Evolutionary conservation across 2,797 vertebrate genomes (phyloP).

Genomic region (Cetoscarus ocellatus): DNA sequence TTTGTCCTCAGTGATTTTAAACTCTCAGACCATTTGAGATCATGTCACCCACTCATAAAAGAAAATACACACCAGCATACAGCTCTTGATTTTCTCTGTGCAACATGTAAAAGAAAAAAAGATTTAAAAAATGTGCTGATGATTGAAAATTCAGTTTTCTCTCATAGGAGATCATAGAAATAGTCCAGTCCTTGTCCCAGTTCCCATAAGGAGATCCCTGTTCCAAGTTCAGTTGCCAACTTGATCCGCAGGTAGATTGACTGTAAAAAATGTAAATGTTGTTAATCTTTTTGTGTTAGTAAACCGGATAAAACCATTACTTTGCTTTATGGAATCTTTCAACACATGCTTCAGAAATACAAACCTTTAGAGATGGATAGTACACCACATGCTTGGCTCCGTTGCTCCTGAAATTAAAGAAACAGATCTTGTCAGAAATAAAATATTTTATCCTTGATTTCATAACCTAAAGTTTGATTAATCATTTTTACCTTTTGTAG

Average conservation of each 20-base stretch:
- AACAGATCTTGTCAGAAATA: conserved; percentile 15
- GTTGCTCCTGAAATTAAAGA: conserved; percentile 86
- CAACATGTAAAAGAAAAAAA: conserved; percentile 1
- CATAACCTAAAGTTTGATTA: not conserved
- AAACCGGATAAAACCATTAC: not conserved
- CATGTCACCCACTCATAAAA: conserved; percentile 10
- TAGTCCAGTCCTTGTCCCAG: conserved; percentile 99
- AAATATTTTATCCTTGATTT: not conserved
- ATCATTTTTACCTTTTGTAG: conserved; percentile 89
- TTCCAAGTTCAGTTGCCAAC: conserved; percentile 92
- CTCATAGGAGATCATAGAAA: conserved; percentile 96
- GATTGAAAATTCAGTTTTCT: conserved; percentile 33
- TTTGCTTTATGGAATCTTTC: not conserved
- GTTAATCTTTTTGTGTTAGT: conserved; percentile 1
- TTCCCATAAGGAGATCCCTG: conserved; percentile 97
- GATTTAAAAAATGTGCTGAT: conserved; percentile 25
- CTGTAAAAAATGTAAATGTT: conserved; percentile 76
- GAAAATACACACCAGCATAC: conserved; percentile 6
- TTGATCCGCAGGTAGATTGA: conserved; percentile 91
- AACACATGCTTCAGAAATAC: not conserved
- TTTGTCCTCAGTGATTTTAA: conserved; percentile 6
- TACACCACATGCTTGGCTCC: conserved; percentile 91
- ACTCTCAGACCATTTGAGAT: conserved; percentile 10
- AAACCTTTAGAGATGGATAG: conserved; percentile 95
- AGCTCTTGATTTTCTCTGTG: conserved; percentile 10